phyloP scores from a whole-genome alignment of 1,140 invertebrate genomes.

The Apis laboriosa region DNA sequence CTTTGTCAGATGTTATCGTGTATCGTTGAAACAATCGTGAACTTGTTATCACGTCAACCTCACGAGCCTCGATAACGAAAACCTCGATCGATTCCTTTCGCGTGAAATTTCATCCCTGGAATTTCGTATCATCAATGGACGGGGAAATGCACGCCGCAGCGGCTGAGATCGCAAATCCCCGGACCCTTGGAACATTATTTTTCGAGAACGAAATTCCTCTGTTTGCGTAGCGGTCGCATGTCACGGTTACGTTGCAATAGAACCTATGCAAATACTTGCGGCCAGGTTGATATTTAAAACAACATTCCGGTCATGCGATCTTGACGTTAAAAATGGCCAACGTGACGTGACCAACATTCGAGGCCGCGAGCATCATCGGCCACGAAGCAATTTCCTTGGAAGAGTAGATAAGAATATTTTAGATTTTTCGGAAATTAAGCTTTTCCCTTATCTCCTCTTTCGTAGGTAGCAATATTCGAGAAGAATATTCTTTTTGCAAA shows the following conservation, averaged over 20 bases:
- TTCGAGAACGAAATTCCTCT: constrained; percentile 23
- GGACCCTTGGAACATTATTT: neutral
- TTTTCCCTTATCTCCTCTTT: too few relatives aligned
- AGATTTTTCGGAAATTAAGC: neutral
- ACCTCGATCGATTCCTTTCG: neutral
- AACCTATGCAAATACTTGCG: constrained; percentile 61
- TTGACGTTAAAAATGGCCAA: constrained; percentile 33
- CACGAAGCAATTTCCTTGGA: constrained; percentile 20
- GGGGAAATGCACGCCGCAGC: too few relatives aligned
- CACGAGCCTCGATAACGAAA: neutral
- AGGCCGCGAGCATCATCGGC: neutral
- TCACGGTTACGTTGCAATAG: constrained; percentile 33
- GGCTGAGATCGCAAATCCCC: too few relatives aligned
- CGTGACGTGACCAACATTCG: constrained; percentile 1
- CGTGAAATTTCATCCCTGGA: neutral
- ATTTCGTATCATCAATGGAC: too few relatives aligned
- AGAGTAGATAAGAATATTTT: neutral
- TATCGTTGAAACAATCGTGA: constrained; percentile 7
- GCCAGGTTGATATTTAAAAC: constrained; percentile 46
- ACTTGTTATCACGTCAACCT: neutral
- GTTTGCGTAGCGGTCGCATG: constrained; percentile 43
- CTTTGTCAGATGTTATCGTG: neutral
- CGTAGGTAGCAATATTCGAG: too few relatives aligned
- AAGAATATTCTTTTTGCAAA: too few relatives aligned
- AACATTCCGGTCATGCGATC: constrained; percentile 59